A percentile compares a stretch with the other conserved stretches of the same genome.
Conservation (phyloP, 2,888 invertebrate genomes). For the Ellobium chinense region DNA sequence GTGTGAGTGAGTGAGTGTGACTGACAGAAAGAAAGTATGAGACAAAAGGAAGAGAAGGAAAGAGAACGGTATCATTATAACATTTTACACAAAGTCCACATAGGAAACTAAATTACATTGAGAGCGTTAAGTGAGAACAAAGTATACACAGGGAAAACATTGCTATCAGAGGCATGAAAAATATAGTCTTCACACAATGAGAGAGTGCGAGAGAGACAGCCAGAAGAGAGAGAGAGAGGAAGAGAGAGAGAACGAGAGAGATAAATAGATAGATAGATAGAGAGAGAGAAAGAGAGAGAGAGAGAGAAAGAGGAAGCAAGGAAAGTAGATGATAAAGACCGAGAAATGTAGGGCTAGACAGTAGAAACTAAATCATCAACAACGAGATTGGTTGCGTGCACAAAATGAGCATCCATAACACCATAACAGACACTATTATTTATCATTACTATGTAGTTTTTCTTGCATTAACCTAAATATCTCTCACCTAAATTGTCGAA, state of each 20-base stretch:
- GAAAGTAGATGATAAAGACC: background rate
- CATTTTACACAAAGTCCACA: too few species aligned
- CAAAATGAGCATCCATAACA: too few species aligned
- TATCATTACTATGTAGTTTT: too few species aligned
- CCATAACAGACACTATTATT: too few species aligned
- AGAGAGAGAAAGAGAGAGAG: slow-evolving; percentile 34
- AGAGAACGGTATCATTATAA: too few species aligned
- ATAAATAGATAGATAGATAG: background rate
- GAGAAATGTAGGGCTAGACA: background rate
- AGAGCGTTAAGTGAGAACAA: background rate
- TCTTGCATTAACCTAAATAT: too few species aligned
- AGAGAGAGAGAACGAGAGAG: background rate
- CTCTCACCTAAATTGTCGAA: too few species aligned
- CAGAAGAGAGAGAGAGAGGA: background rate
- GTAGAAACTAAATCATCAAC: too few species aligned
- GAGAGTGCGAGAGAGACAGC: background rate
- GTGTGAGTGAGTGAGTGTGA: too few species aligned
- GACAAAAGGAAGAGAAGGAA: background rate
- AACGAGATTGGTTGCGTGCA: too few species aligned
- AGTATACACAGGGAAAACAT: too few species aligned
- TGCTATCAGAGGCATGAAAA: background rate
- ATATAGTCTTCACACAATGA: background rate
- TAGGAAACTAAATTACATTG: too few species aligned
- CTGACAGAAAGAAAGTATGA: background rate
- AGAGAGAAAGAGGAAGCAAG: slow-evolving; percentile 6